phyloP scores from a whole-genome alignment of 2,113 vertebrate species.

The Grantiella picta region DNA sequence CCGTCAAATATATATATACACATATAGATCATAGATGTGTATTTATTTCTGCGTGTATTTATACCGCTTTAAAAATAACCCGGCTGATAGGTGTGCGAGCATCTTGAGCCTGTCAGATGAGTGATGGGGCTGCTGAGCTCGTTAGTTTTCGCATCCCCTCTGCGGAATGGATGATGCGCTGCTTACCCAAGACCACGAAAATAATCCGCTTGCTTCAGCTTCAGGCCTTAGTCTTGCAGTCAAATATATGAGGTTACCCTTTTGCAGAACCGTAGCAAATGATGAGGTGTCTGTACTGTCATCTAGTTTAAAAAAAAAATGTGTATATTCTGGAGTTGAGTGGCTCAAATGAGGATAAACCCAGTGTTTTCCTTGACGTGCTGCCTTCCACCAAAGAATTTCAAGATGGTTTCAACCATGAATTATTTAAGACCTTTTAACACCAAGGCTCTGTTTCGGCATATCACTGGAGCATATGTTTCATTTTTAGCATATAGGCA shows the following conservation, averaged over 20 bases:
- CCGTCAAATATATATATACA: rapidly evolving
- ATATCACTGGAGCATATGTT: background rate
- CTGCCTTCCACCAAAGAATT: background rate
- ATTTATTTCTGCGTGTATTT: rapidly evolving
- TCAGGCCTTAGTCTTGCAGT: background rate
- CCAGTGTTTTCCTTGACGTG: background rate
- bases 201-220: background rate
- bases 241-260: background rate
- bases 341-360: background rate
- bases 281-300: background rate
- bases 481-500: background rate
- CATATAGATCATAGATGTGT: rapidly evolving
- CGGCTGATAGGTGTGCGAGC: background rate
- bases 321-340: background rate
- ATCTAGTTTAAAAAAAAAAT: background rate
- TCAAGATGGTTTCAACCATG: background rate
- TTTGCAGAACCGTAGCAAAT: background rate
- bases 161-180: background rate
- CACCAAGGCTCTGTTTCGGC: background rate
- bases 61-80: background rate
- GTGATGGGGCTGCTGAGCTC: background rate
- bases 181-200: background rate
- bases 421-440: slow-evolving; percentile 18
- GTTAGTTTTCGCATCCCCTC: background rate
- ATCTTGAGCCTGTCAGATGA: background rate